Evolutionary conservation across 2,113 vertebrate genomes (phyloP).

Genomic region (Percina caprodes): DNA sequence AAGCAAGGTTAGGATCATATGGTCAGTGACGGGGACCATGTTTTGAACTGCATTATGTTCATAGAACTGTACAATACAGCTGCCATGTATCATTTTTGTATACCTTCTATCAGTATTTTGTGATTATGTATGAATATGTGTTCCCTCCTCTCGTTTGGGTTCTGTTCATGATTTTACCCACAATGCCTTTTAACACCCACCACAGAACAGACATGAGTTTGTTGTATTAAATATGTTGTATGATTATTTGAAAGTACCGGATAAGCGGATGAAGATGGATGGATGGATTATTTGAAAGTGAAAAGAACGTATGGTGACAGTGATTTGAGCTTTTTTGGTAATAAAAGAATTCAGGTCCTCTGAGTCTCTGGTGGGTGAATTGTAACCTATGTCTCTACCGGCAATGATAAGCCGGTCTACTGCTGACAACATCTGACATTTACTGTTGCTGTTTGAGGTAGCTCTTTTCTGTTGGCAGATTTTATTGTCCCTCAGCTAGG

Average conservation of each 20-base stretch:
- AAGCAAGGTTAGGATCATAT: background rate
- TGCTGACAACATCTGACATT: conserved; percentile 24
- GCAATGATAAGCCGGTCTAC: too few species aligned
- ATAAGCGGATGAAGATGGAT: too few species aligned
- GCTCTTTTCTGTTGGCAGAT: background rate
- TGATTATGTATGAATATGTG: background rate
- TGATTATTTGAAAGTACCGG: conserved; percentile 1
- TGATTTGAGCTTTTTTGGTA: background rate
- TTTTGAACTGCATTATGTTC: background rate
- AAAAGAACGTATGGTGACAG: background rate
- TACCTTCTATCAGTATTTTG: background rate
- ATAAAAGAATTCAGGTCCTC: background rate
- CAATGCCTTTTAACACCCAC: background rate
- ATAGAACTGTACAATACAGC: background rate
- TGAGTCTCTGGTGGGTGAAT: conserved; percentile 8
- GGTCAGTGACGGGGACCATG: background rate
- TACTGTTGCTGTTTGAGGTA: background rate
- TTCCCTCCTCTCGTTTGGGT: background rate
- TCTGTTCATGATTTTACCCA: background rate
- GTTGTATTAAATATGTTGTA: background rate
- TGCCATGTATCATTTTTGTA: background rate
- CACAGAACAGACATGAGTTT: background rate
- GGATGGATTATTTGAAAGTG: background rate
- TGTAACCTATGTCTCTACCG: background rate
- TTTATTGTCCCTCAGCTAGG: background rate